Percentiles rank a stretch among this genome's conserved stretches.
These are phyloP conservation scores for Drymonia ruficornis DNA, from an alignment of 2,888 invertebrate genomes.

Conservation along the genomic window DNA sequence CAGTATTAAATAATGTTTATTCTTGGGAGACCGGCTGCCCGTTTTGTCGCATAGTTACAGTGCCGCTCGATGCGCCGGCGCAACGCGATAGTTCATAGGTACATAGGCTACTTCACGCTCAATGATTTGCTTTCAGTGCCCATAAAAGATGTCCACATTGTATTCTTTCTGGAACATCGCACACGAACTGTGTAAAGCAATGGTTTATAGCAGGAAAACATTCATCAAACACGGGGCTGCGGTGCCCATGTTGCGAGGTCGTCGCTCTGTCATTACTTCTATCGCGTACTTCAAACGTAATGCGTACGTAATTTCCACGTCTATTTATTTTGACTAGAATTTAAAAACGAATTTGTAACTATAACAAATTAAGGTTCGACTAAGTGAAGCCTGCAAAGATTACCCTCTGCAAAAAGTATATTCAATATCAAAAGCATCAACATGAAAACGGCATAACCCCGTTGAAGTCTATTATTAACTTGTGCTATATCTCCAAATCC, in stretches of 20 bases:
- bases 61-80: conserved; percentile 3
- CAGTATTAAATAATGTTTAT: not conserved
- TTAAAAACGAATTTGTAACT: too few species aligned
- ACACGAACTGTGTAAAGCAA: conserved; percentile 50
- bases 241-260: conserved; percentile 41
- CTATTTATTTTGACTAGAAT: conserved; percentile 18
- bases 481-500: too few species aligned
- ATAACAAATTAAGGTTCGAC: too few species aligned
- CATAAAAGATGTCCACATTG: conserved; percentile 49
- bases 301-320: conserved; percentile 45
- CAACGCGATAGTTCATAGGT: conserved; percentile 14
- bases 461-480: too few species aligned
- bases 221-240: conserved; percentile 50
- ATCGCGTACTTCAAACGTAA: conserved; percentile 48
- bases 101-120: conserved; percentile 28
- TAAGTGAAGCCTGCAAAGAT: too few species aligned
- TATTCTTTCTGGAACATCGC: conserved; percentile 57
- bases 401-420: too few species aligned
- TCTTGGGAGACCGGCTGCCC: conserved; percentile 1
- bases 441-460: too few species aligned
- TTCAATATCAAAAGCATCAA: too few species aligned
- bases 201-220: conserved; percentile 57
- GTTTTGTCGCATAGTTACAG: conserved; percentile 7
- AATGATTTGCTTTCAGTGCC: conserved; percentile 36
- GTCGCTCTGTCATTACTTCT: conserved; percentile 43